Percentiles rank a stretch among this genome's conserved stretches.
Evolutionary conservation across 2,888 invertebrate species (phyloP).

Genomic region (Ectemnius lituratus): DNA sequence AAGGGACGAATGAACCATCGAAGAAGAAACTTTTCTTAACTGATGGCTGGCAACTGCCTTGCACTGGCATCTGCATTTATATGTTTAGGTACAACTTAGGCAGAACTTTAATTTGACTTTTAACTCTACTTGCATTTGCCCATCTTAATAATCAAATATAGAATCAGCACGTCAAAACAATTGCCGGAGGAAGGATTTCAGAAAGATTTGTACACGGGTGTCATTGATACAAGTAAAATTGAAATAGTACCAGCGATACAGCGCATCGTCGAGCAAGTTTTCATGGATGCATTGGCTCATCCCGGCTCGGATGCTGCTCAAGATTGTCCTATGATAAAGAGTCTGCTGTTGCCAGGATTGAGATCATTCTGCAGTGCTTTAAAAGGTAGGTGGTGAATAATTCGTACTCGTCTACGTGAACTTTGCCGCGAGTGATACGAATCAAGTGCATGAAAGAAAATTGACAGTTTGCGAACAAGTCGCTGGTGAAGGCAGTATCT

Average conservation of each 20-base stretch:
- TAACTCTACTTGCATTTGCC: too few species aligned
- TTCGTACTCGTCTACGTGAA: not conserved
- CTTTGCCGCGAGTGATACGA: too few species aligned
- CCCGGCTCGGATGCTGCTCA: slow-evolving; percentile 90
- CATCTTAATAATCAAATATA: slow-evolving; percentile 21
- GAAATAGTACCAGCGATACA: slow-evolving; percentile 93
- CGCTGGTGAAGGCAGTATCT: slow-evolving; percentile 87
- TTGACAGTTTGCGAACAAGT: slow-evolving; percentile 89
- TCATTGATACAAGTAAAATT: slow-evolving; percentile 87
- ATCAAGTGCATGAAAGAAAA: not conserved
- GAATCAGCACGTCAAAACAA: slow-evolving; percentile 89
- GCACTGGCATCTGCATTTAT: slow-evolving; percentile 91
- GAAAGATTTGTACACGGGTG: slow-evolving; percentile 88
- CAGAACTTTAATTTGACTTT: too few species aligned
- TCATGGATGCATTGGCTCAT: slow-evolving; percentile 93
- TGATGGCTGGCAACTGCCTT: slow-evolving; percentile 89
- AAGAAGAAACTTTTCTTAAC: slow-evolving; percentile 91
- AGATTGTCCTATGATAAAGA: slow-evolving; percentile 90
- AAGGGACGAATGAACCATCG: slow-evolving; percentile 73
- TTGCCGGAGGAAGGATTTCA: slow-evolving; percentile 96
- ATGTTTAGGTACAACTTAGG: slow-evolving; percentile 84
- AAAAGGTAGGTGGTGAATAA: slow-evolving; percentile 84
- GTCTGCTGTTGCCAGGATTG: slow-evolving; percentile 88
- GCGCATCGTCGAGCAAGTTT: slow-evolving; percentile 91
- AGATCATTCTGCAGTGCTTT: slow-evolving; percentile 94